Percentiles rank a stretch among this genome's conserved stretches.
Conservation (phyloP, 2,888 invertebrate genomes). For the Drosophila infuscata region DNA sequence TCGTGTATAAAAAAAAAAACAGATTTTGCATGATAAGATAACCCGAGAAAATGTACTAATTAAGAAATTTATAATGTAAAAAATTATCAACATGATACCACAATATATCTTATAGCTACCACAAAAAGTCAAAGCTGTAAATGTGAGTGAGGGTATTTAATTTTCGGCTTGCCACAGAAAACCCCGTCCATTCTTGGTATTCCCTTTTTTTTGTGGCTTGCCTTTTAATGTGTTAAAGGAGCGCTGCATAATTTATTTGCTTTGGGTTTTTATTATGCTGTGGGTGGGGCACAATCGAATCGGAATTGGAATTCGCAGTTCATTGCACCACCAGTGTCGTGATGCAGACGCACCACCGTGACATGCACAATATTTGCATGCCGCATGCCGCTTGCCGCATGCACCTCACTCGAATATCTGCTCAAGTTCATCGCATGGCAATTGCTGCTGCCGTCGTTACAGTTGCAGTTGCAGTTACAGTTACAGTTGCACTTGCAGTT, state of each 20-base stretch:
- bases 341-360: constrained; percentile 20
- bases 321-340: constrained; percentile 54
- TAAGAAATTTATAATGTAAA: background rate
- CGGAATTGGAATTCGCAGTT: constrained; percentile 55
- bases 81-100: background rate
- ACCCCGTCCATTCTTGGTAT: background rate
- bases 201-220: background rate
- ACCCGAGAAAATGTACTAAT: accelerated
- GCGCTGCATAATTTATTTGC: constrained; percentile 20
- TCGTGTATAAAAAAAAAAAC: no score
- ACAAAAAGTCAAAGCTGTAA: background rate
- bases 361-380: constrained; percentile 21
- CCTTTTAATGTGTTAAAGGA: constrained; percentile 17
- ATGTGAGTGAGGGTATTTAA: background rate
- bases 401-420: constrained; percentile 47
- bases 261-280: constrained; percentile 13
- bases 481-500: constrained; percentile 14
- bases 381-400: constrained; percentile 19
- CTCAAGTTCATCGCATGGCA: constrained; percentile 71
- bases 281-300: constrained; percentile 7
- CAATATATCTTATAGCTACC: background rate
- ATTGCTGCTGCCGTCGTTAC: constrained; percentile 53
- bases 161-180: background rate
- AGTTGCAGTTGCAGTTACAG: constrained; percentile 45
- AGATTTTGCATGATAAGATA: background rate